Percentiles rank a stretch among this genome's conserved stretches.
Evolutionary conservation across 2,888 invertebrate species (phyloP).

Genomic region (Trisateles emortualis): DNA sequence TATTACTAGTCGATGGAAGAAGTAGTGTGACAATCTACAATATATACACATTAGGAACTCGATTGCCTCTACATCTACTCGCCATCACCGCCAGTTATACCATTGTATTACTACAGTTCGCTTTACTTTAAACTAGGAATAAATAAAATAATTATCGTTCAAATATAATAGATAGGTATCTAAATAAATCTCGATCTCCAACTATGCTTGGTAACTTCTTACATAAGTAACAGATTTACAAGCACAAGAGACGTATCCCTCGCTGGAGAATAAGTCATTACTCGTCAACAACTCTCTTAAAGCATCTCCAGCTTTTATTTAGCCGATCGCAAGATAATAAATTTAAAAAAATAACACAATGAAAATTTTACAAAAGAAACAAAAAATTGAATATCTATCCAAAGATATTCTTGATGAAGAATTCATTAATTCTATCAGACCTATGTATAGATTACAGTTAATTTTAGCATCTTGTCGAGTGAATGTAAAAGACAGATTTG

Average conservation of each 20-base stretch:
- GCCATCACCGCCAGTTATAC: constrained; percentile 68
- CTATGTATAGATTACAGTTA: constrained; percentile 54
- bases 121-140: constrained; percentile 48
- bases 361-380: constrained; percentile 16
- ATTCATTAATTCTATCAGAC: constrained; percentile 53
- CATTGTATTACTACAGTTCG: constrained; percentile 67
- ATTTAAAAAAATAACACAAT: too few species aligned
- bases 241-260: too few species aligned
- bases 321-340: too few species aligned
- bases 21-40: constrained; percentile 62
- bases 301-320: too few species aligned
- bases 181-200: too few species aligned
- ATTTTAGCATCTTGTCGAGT: constrained; percentile 63
- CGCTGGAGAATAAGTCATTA: too few species aligned
- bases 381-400: constrained; percentile 59
- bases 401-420: constrained; percentile 63
- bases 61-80: constrained; percentile 59
- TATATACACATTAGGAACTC: constrained; percentile 59
- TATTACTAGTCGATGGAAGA: constrained; percentile 61
- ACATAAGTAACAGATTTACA: too few species aligned
- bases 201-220: too few species aligned
- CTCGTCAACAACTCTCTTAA: too few species aligned
- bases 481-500: constrained; percentile 57
- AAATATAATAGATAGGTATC: too few species aligned
- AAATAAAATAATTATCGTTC: neutral